Conservation (phyloP, 1,140 invertebrate species). For the Bemisia tabaci region DNA sequence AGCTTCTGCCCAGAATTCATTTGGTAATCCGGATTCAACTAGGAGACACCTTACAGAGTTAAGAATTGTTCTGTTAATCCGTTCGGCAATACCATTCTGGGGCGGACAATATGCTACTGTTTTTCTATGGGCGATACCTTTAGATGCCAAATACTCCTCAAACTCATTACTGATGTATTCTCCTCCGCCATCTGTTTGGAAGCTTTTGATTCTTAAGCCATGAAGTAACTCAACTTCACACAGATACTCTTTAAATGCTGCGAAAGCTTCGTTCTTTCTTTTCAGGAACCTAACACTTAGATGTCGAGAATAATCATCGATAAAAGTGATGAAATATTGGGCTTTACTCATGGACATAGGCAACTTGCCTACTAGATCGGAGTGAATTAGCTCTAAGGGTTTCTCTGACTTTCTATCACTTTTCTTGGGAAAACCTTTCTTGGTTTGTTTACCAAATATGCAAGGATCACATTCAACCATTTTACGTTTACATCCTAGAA, state of each 20-base stretch:
- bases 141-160: constrained; percentile 12
- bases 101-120: constrained; percentile 14
- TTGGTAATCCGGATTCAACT: constrained; percentile 8
- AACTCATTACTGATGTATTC: constrained; percentile 15
- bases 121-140: constrained; percentile 14
- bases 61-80: constrained; percentile 13
- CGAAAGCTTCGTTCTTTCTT: constrained; percentile 23
- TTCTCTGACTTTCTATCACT: neutral
- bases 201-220: constrained; percentile 21
- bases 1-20: constrained; percentile 16
- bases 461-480: neutral
- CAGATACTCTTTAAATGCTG: constrained; percentile 21
- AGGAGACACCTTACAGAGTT: constrained; percentile 16
- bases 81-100: constrained; percentile 14
- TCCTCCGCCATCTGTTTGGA: constrained; percentile 24
- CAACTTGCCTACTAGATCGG: neutral
- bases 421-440: neutral
- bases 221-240: constrained; percentile 10
- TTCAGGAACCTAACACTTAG: constrained; percentile 22
- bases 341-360: constrained; percentile 17
- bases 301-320: constrained; percentile 20
- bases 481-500: neutral
- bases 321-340: constrained; percentile 23
- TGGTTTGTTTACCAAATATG: neutral
- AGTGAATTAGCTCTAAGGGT: constrained; percentile 2